Percentiles rank a stretch among this genome's conserved stretches.
These are phyloP conservation scores for Anabas testudineus DNA, from an alignment of 2,797 vertebrate genomes.

Conservation along the genomic window DNA sequence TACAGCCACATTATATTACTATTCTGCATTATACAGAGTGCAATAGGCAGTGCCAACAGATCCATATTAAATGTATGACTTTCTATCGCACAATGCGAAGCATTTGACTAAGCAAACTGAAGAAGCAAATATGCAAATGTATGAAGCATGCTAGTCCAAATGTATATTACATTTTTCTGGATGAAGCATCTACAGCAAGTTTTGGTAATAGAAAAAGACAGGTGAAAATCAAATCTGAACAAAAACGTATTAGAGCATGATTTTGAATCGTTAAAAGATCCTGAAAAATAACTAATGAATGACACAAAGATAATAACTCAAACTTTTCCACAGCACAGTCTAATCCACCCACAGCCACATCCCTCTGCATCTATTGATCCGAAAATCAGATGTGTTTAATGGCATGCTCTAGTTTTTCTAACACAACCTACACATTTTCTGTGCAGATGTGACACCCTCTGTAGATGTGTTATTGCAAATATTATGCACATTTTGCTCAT, in stretches of 20 bases:
- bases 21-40: slow-evolving; percentile 50
- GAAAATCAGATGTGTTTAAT: background rate
- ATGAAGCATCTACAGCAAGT: too few relatives aligned
- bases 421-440: background rate
- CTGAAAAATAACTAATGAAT: background rate
- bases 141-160: background rate
- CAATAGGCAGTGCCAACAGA: slow-evolving; percentile 42
- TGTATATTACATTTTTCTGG: slow-evolving; percentile 2
- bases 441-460: background rate
- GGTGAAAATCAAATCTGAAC: too few relatives aligned
- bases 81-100: slow-evolving; percentile 25
- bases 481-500: background rate
- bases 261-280: too few relatives aligned
- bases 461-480: background rate
- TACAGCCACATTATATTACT: slow-evolving; percentile 39
- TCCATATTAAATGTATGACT: slow-evolving; percentile 58
- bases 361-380: slow-evolving; percentile 5
- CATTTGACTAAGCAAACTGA: slow-evolving; percentile 31
- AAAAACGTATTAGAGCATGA: too few relatives aligned
- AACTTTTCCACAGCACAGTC: background rate
- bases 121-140: slow-evolving; percentile 23
- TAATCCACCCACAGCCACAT: slow-evolving; percentile 17
- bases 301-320: slow-evolving; percentile 4
- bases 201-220: too few relatives aligned
- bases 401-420: background rate